Evolutionary conservation across 1,140 invertebrate species (phyloP), one percentile per base, ranked within the genome.

Genomic region (Lineus longissimus): DNA sequence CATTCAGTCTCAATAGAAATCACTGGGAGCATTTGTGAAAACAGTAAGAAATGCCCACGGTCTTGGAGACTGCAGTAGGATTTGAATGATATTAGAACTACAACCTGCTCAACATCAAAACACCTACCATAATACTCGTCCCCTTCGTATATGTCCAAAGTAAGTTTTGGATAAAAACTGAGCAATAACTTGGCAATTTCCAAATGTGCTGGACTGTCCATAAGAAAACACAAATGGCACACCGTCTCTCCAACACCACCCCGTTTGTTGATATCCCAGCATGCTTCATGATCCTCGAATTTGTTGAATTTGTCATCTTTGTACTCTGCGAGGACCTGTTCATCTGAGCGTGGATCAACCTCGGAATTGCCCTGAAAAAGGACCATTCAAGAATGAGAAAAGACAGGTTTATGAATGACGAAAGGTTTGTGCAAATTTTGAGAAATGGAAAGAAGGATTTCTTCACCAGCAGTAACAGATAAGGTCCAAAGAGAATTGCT

Each of bases 231-330:
- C 0, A 99, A 89, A 75, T 99, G 96, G 2, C 98, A 85, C 2
- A 97, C 81, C 2, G 91, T 95, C 83, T 99, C 96, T 0, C 96
- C 96, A 0, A 98, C 83, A 0, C 93, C 93, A 0, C 95, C 95
- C 36, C 95, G 85, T 76, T 95, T 94, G 70, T 95, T 91, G 89
- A 98, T 92, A 79, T 96, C 92, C 96, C 96, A 99, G 76, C 94
- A 97, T 29, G 69, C 74, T 23, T 76, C 73, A 59, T 80, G 76
- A 2, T 71, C 64, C 22, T 63, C 55, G 55, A 76, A 64, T 62
- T 74, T 73, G 43, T 73, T 76, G 58, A 77, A 74, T 33, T 63
- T 63, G 43, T 76, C 69, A n/a, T 75, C 68, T 55, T 73, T 63
- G 59, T 67, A 78, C 41, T 74, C 70, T 33, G 11, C 27, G 1